phyloP scores from a whole-genome alignment of 2,888 invertebrate genomes.

The Leptinotarsa rubiginosa region DNA sequence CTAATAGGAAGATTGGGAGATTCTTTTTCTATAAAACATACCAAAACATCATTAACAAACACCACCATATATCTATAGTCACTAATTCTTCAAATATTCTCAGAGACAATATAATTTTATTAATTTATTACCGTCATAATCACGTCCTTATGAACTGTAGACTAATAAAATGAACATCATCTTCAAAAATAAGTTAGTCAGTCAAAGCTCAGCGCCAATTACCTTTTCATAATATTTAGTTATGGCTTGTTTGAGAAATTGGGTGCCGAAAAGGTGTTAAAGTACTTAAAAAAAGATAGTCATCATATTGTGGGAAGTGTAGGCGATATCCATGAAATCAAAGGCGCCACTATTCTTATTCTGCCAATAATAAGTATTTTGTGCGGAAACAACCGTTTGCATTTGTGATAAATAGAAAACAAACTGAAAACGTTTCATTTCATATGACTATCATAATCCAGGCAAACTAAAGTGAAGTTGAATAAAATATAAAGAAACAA shows the following conservation, averaged over 20 bases:
- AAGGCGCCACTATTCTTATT: constrained; percentile 13
- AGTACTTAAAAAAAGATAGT: constrained; percentile 24
- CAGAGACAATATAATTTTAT: constrained; percentile 14
- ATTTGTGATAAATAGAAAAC: neutral
- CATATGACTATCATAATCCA: too few species aligned
- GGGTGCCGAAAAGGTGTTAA: constrained; percentile 21
- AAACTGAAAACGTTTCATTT: neutral
- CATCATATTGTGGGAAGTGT: constrained; percentile 21
- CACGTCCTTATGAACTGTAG: constrained; percentile 28
- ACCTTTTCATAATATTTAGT: constrained; percentile 33
- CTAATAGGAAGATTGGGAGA: too few species aligned
- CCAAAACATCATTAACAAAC: neutral
- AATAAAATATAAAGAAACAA: too few species aligned
- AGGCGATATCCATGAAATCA: constrained; percentile 19
- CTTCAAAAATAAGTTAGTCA: constrained; percentile 26
- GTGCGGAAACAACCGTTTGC: neutral
- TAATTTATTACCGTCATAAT: constrained; percentile 30
- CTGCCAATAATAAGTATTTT: neutral
- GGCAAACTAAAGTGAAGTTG: too few species aligned
- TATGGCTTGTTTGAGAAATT: constrained; percentile 30
- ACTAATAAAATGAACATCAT: constrained; percentile 29
- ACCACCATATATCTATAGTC: neutral
- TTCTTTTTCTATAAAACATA: too few species aligned
- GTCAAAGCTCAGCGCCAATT: constrained; percentile 34
- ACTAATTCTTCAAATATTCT: neutral